phyloP scores from a whole-genome alignment of 2,113 vertebrate genomes.

The Protobothrops flavoviridis region DNA sequence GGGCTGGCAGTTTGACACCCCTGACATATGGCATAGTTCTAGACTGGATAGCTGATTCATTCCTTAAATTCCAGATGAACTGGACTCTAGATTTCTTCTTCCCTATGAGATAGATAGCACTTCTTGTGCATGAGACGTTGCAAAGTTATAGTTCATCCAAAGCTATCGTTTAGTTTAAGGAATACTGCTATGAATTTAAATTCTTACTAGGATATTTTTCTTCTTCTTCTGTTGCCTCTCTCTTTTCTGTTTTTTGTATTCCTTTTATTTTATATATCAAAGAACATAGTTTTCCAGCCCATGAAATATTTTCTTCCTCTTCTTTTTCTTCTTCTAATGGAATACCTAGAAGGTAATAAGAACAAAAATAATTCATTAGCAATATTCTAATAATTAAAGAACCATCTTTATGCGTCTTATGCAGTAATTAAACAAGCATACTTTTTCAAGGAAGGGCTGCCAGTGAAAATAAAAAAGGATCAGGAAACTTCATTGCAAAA shows the following conservation, averaged over 20 bases:
- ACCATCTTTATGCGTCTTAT: background rate
- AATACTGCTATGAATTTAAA: background rate
- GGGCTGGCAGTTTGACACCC: too few species aligned
- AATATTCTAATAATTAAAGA: background rate
- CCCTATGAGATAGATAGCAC: background rate
- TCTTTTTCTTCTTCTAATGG: slow-evolving; percentile 88
- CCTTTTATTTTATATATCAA: slow-evolving; percentile 92
- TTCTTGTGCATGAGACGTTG: background rate
- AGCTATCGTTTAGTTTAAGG: background rate
- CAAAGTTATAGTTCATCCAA: background rate
- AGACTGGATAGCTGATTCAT: background rate
- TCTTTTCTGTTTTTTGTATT: slow-evolving; percentile 78
- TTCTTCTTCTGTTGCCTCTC: slow-evolving; percentile 76
- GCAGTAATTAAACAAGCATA: background rate
- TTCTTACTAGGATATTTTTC: slow-evolving; percentile 88
- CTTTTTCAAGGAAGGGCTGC: background rate
- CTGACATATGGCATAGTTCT: background rate
- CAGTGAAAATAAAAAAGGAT: background rate
- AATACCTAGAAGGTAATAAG: slow-evolving; percentile 77
- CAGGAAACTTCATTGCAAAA: background rate
- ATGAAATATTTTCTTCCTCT: slow-evolving; percentile 82
- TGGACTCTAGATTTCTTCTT: background rate
- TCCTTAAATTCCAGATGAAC: background rate
- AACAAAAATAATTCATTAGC: background rate
- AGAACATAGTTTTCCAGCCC: slow-evolving; percentile 84